Percentiles rank a stretch among this genome's conserved stretches.
Evolutionary conservation across 35 echinoderm and acorn worm species (phyloP).

Genomic region (Lytechinus variegatus): DNA sequence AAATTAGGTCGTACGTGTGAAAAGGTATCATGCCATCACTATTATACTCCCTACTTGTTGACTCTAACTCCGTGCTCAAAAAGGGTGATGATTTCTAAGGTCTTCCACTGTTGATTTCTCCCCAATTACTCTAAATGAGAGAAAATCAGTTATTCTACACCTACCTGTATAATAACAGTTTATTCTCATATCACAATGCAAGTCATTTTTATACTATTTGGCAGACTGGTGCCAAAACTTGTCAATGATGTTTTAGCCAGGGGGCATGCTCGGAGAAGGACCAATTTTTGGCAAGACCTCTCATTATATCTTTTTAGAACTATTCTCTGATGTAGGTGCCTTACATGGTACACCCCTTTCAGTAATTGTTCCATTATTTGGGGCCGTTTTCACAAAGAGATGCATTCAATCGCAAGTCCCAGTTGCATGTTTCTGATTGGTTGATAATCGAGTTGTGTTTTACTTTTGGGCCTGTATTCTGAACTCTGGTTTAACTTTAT

Average conservation of each 20-base stretch:
- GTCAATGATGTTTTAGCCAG: not conserved
- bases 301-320: not conserved
- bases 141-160: not conserved
- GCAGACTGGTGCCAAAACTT: not conserved
- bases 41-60: too few relatives aligned
- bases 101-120: not conserved
- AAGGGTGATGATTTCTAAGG: not conserved
- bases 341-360: not conserved
- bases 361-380: too few relatives aligned
- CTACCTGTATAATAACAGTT: not conserved
- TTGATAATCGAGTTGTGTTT: too few relatives aligned
- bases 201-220: not conserved
- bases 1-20: too few relatives aligned
- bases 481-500: too few relatives aligned
- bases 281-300: not conserved
- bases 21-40: too few relatives aligned
- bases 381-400: too few relatives aligned
- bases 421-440: too few relatives aligned
- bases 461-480: too few relatives aligned
- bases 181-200: not conserved
- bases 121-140: not conserved
- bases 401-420: too few relatives aligned
- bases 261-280: not conserved
- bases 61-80: too few relatives aligned
- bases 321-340: not conserved